Percentiles rank a stretch among this genome's conserved stretches.
These are phyloP conservation scores for Macrochelys suwanniensis DNA, from an alignment of 2,797 vertebrate genomes.

Conservation along the genomic window DNA sequence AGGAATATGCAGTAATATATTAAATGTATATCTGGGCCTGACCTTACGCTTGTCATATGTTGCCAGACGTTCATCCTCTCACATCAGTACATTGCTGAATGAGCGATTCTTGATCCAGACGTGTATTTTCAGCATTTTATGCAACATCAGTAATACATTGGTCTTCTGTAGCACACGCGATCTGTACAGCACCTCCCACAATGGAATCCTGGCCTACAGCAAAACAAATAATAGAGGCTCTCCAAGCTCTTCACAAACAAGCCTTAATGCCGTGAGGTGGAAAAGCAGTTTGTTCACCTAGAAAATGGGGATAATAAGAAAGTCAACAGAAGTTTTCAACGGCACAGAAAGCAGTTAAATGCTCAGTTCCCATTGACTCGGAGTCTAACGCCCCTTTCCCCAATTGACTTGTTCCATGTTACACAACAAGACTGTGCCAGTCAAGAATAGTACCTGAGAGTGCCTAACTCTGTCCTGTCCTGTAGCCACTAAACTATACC, in stretches of 20 bases:
- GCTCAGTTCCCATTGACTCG: not conserved
- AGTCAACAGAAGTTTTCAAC: not conserved
- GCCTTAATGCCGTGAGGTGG: not conserved
- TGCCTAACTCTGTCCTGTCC: not conserved
- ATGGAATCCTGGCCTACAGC: not conserved
- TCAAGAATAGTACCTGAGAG: not conserved
- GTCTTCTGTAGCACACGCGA: rapidly evolving
- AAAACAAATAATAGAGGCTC: not conserved
- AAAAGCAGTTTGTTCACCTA: not conserved
- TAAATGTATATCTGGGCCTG: not conserved
- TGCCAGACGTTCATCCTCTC: rapidly evolving
- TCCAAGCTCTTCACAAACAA: rapidly evolving
- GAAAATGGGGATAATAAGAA: not conserved
- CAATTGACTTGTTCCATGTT: not conserved
- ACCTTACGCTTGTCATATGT: not conserved
- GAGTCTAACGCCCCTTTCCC: not conserved
- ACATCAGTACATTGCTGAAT: not conserved
- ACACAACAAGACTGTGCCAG: not conserved
- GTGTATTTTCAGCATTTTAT: not conserved
- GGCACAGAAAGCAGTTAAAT: not conserved
- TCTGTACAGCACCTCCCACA: not conserved
- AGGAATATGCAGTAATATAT: not conserved
- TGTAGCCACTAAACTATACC: not conserved
- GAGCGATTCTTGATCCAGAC: not conserved
- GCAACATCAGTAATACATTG: not conserved